A percentile compares a stretch with the other conserved stretches of the same genome.
phyloP scores from a whole-genome alignment of 2,888 invertebrate species.

The Orchesella flavescens region DNA sequence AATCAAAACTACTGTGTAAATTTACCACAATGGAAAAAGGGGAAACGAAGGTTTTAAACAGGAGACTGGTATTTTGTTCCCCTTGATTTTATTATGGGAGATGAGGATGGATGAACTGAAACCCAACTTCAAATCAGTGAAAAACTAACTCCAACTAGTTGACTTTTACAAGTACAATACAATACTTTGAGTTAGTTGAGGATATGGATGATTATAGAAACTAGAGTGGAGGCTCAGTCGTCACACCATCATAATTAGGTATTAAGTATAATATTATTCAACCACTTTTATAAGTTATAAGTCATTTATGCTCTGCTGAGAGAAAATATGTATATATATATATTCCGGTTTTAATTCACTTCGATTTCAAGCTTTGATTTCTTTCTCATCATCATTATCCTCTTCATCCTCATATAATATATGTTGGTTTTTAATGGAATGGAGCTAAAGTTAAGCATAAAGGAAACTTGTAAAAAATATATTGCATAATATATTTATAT shows the following conservation, averaged over 20 bases:
- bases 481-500: not conserved
- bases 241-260: not conserved
- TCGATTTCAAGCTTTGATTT: constrained; percentile 32
- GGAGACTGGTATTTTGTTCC: constrained; percentile 18
- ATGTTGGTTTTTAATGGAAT: constrained; percentile 19
- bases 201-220: no score
- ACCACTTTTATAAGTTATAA: not conserved
- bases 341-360: constrained; percentile 37
- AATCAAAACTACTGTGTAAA: not conserved
- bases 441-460: no score
- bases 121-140: not conserved
- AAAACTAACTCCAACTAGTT: no score
- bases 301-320: not conserved
- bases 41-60: not conserved
- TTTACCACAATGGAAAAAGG: not conserved
- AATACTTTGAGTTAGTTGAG: no score
- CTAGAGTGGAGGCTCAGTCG: no score
- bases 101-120: constrained; percentile 10
- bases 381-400: constrained; percentile 10
- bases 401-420: not conserved
- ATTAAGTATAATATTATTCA: not conserved
- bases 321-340: not conserved
- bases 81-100: constrained; percentile 22
- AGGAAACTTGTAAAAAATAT: not conserved
- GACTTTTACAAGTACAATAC: no score